phyloP scores from a whole-genome alignment of 2,113 vertebrate genomes.

The Dipodomys stephensi region DNA sequence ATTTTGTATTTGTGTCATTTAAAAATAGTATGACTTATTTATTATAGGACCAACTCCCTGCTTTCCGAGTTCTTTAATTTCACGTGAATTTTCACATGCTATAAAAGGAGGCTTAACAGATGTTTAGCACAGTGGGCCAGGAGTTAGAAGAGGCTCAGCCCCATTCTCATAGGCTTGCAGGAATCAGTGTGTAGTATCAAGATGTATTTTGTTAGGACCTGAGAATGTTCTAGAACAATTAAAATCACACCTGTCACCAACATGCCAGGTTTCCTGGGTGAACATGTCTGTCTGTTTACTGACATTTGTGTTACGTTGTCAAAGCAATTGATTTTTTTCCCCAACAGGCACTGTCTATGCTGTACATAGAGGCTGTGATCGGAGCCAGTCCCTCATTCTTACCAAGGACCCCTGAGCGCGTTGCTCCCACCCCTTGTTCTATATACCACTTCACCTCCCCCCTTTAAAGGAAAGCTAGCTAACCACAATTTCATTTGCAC shows the following conservation, averaged over 20 bases:
- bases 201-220: neutral
- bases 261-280: neutral
- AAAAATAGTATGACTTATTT: neutral
- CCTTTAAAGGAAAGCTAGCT: neutral
- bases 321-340: neutral
- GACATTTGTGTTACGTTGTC: neutral
- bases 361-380: neutral
- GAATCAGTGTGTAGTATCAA: neutral
- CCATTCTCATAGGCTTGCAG: neutral
- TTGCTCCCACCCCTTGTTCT: fast-evolving
- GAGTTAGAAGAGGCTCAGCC: neutral
- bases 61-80: constrained; percentile 22
- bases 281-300: neutral
- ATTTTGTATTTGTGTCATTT: too few relatives aligned
- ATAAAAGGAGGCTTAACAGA: neutral
- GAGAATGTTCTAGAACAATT: neutral
- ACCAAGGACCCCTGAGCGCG: too few relatives aligned
- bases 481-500: neutral
- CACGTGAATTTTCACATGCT: neutral
- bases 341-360: neutral
- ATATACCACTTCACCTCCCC: neutral
- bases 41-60: neutral
- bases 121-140: neutral
- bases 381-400: neutral
- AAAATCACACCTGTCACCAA: neutral